Evolutionary conservation across 1,140 invertebrate species (phyloP).

Genomic region (Thaumatotibia leucotreta): DNA sequence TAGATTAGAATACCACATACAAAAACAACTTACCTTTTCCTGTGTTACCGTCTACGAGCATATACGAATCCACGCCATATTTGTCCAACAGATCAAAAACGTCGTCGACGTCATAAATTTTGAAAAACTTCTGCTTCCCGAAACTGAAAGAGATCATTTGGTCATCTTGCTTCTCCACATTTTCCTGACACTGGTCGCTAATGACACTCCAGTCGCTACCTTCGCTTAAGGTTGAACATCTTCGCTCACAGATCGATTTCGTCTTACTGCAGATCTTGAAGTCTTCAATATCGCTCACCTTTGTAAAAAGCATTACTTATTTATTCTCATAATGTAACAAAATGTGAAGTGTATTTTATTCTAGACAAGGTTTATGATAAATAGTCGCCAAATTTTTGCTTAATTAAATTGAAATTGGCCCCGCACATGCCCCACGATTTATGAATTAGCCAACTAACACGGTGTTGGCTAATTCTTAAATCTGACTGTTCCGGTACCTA

Average conservation of each 20-base stretch:
- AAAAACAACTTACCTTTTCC: constrained; percentile 77
- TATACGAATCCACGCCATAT: constrained; percentile 57
- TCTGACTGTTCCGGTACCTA: too few species aligned
- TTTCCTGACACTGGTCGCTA: constrained; percentile 7
- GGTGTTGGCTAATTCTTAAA: too few species aligned
- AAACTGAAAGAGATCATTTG: constrained; percentile 36
- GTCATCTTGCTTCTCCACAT: not conserved
- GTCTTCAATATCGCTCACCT: constrained; percentile 80
- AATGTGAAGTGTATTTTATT: too few species aligned
- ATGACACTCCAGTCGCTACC: constrained; percentile 50
- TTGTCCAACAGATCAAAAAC: constrained; percentile 46
- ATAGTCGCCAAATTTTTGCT: too few species aligned
- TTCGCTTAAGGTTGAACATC: constrained; percentile 38
- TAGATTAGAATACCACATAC: too few species aligned
- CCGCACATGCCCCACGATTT: too few species aligned
- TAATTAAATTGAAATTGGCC: too few species aligned
- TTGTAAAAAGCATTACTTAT: not conserved
- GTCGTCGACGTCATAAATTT: constrained; percentile 44
- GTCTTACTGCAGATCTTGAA: constrained; percentile 37
- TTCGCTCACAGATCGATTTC: constrained; percentile 37
- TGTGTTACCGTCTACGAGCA: constrained; percentile 79
- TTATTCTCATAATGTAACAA: too few species aligned
- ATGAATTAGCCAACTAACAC: too few species aligned
- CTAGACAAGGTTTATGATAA: too few species aligned
- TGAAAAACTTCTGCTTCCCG: constrained; percentile 41